These are phyloP conservation scores for Diadophis punctatus DNA, from an alignment of 2,113 vertebrate species.

Conservation along the genomic window DNA sequence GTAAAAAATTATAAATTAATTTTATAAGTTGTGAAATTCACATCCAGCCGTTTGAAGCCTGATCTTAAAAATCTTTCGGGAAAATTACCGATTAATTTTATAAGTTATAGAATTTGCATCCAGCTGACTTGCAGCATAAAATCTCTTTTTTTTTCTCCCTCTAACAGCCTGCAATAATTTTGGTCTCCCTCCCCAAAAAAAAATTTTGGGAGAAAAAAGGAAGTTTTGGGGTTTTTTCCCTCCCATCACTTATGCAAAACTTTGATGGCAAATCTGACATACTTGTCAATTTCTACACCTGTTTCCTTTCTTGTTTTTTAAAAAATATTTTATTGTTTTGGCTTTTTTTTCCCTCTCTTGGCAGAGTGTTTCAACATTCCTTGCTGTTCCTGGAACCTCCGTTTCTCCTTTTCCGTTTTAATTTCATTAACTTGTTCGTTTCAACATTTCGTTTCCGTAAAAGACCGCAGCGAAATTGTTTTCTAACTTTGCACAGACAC, in stretches of 20 bases:
- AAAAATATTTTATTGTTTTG: neutral
- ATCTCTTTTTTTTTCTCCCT: neutral
- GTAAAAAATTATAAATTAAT: neutral
- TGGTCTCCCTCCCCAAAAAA: too few species aligned
- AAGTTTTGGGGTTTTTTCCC: accelerated
- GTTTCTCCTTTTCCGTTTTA: neutral
- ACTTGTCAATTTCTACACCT: neutral
- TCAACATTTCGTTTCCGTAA: neutral
- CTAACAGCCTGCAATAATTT: neutral
- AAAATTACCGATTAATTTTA: too few species aligned
- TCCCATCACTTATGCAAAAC: neutral
- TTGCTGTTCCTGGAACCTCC: neutral
- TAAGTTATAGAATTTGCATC: too few species aligned
- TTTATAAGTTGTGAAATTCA: neutral
- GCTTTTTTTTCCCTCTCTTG: neutral
- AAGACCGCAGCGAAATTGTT: neutral
- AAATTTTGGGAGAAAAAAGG: neutral
- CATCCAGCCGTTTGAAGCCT: too few species aligned
- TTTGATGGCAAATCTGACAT: neutral
- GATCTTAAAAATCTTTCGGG: too few species aligned
- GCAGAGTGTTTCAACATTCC: neutral
- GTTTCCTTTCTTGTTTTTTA: neutral
- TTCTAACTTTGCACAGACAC: neutral
- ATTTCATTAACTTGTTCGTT: neutral
- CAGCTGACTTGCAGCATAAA: accelerated